These are phyloP conservation scores for Pantherophis alleghaniensis DNA, from an alignment of 2,797 vertebrate genomes.

Conservation along the genomic window DNA sequence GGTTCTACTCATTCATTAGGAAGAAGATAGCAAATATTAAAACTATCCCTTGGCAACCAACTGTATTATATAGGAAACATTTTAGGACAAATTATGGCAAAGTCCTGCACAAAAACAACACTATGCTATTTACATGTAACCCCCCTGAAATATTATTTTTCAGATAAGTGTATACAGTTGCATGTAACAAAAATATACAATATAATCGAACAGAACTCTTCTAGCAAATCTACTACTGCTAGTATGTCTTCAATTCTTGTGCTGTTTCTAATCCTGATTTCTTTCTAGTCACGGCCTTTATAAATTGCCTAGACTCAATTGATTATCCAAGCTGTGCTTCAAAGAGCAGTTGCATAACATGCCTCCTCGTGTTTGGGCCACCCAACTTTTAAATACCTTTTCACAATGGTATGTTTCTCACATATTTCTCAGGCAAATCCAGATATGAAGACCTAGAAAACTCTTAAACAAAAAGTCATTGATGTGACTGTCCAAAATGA, in stretches of 20 bases:
- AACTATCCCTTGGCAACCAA: conserved; percentile 12
- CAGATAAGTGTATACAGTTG: not conserved
- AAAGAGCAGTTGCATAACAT: not conserved
- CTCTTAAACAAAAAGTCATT: not conserved
- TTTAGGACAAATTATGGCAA: not conserved
- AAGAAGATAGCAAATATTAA: not conserved
- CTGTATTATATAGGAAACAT: not conserved
- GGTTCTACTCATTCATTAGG: not conserved
- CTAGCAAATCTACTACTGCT: not conserved
- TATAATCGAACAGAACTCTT: not conserved
- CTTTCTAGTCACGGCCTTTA: not conserved
- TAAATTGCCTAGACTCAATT: not conserved
- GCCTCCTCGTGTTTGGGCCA: not conserved
- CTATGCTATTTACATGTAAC: not conserved
- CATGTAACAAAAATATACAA: not conserved
- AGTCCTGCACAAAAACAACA: not conserved
- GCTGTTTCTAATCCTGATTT: not conserved
- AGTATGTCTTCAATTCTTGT: not conserved
- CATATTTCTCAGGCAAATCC: not conserved
- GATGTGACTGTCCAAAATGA: not conserved
- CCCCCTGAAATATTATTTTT: not conserved
- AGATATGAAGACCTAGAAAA: not conserved
- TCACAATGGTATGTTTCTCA: not conserved
- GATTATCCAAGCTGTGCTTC: not conserved
- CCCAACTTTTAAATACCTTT: not conserved